These are phyloP conservation scores for Oxycera nigricornis DNA, from an alignment of 2,888 invertebrate genomes.

Conservation along the genomic window DNA sequence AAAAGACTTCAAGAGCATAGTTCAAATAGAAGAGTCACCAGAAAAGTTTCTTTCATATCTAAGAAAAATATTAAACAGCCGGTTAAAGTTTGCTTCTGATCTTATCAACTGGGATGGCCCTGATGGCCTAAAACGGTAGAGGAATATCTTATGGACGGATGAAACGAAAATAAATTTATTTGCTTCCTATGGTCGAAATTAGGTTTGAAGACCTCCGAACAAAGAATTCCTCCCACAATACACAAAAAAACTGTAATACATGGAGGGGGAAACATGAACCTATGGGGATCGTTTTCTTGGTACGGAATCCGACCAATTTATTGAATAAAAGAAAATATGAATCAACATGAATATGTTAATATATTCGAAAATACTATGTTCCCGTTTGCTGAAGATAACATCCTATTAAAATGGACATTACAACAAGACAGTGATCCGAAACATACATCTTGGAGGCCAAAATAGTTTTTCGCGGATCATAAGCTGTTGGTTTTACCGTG, in stretches of 20 bases:
- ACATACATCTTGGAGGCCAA: neutral
- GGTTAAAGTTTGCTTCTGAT: neutral
- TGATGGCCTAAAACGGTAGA: no score
- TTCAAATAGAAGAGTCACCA: neutral
- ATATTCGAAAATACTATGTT: neutral
- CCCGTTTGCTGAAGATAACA: neutral
- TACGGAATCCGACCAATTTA: neutral
- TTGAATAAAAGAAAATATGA: no score
- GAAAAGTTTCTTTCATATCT: neutral
- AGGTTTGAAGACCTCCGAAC: neutral
- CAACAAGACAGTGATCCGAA: neutral
- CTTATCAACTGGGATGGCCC: neutral
- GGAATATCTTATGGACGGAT: no score
- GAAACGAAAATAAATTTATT: neutral
- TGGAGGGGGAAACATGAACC: neutral
- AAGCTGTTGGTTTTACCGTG: neutral
- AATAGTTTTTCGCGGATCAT: constrained; percentile 8
- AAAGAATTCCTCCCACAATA: no score
- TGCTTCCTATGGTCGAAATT: neutral
- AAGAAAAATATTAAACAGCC: neutral
- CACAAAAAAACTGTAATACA: neutral
- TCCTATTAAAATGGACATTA: neutral
- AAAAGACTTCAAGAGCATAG: neutral
- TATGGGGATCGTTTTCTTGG: neutral
- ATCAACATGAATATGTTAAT: neutral